These are phyloP conservation scores for Grantiella picta DNA, from an alignment of 2,113 vertebrate genomes.

Conservation along the genomic window DNA sequence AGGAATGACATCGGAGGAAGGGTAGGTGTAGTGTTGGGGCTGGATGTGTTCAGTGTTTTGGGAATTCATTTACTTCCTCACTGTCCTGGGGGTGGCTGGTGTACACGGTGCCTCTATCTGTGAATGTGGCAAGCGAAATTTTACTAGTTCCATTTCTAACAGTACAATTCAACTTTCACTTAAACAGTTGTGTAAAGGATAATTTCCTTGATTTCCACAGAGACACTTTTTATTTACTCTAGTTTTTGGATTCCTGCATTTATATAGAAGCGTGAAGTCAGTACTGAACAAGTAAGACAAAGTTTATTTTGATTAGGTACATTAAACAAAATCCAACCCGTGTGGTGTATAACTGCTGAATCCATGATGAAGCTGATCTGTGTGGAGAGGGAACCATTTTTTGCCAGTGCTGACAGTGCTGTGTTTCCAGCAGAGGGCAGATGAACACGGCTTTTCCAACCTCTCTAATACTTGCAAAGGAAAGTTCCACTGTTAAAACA, in stretches of 20 bases:
- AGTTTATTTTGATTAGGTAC: not conserved
- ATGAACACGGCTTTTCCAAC: not conserved
- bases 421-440: constrained; percentile 54
- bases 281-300: not conserved
- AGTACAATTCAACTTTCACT: not conserved
- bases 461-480: not conserved
- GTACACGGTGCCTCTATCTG: not conserved
- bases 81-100: not conserved
- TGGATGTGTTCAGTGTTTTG: not conserved
- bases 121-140: not conserved
- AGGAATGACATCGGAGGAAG: not conserved
- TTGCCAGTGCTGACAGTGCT: not conserved
- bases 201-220: not conserved
- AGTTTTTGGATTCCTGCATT: not conserved
- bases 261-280: not conserved
- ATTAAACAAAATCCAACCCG: not conserved
- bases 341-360: not conserved
- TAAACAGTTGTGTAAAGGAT: not conserved
- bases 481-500: not conserved
- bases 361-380: not conserved
- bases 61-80: not conserved
- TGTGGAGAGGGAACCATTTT: not conserved
- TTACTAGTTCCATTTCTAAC: not conserved
- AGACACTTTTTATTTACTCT: not conserved
- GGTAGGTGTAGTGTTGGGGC: not conserved